Evolutionary conservation across 2,797 vertebrate species (phyloP), one percentile per base, ranked within the genome.

Genomic region (Nyctibius grandis): DNA sequence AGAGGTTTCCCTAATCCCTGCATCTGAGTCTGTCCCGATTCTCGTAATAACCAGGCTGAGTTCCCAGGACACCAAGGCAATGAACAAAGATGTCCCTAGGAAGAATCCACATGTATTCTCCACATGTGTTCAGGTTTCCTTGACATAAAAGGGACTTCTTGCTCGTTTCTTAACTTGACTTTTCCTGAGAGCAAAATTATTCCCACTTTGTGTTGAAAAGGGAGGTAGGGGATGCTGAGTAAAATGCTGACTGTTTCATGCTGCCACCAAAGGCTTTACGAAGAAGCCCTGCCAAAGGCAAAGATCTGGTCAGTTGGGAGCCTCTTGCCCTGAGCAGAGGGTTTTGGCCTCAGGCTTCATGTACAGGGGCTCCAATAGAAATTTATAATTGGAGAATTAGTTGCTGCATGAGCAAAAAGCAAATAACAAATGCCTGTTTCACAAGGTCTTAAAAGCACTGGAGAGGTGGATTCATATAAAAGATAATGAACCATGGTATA

Each of bases 401-500:
- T 54, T 75, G 77, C 67, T 1, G 9, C 80, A 47, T 34, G 88
- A 84, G 56, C 51, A 69, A 80, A 87, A 89, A 56, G 44, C 88
- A 93, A 94, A 94, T 38, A 85, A 60, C 45, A 64, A 51, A 80
- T 45, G 80, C 77, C 69, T 84, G 4, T 70, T 80, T 73, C 77
- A 47, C 54, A 47, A 63, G 74, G 38, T 76, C 75, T 91, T 93
- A 85, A 94, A 83, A 85, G 88, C 88, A 73, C 67, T 13, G 84
- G 67, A 61, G 67, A 95, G 83, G 78, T 83, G 89, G 91, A 68
- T 89, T 94, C 81, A 56, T 94, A 88, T 83, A 53, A 67, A 91
- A 83, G 84, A 93, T 93, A 94, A 94, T 85, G 91, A 96, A 63
- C 50, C 84, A 1, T 85, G 85, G 89, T 87, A 40, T 83, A 91